Conservation (phyloP, 2,888 invertebrate species). For the Sphaerophoria rueppellii region DNA sequence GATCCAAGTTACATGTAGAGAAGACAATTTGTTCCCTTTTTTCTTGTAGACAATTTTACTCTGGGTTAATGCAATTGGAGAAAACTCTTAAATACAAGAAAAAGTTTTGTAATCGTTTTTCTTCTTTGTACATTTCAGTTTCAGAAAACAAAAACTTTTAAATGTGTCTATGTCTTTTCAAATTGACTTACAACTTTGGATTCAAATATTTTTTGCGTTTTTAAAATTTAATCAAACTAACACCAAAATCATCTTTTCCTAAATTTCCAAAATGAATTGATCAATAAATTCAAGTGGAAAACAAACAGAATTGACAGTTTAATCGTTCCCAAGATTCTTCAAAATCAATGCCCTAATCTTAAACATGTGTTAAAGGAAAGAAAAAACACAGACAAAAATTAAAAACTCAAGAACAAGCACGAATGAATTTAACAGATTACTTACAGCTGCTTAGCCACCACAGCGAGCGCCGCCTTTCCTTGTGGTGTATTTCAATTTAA, state of each 20-base stretch:
- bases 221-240: too few species aligned
- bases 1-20: neutral
- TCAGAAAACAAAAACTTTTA: too few species aligned
- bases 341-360: slow-evolving; percentile 33
- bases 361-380: neutral
- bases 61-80: slow-evolving; percentile 7
- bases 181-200: too few species aligned
- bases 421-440: slow-evolving; percentile 19
- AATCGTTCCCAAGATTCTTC: slow-evolving; percentile 51
- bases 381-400: slow-evolving; percentile 25
- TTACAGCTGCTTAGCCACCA: neutral
- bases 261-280: neutral
- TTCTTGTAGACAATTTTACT: slow-evolving; percentile 10
- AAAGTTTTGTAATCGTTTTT: slow-evolving; percentile 6
- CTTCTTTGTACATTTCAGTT: too few species aligned
- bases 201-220: too few species aligned
- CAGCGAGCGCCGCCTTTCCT: neutral
- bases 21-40: neutral
- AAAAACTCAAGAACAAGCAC: neutral
- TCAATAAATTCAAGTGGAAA: neutral
- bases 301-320: slow-evolving; percentile 47
- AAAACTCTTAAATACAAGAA: neutral
- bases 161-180: too few species aligned
- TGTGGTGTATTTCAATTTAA: neutral
- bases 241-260: too few species aligned